phyloP scores from a whole-genome alignment of 2,797 vertebrate genomes.

The Loriculus beryllinus region DNA sequence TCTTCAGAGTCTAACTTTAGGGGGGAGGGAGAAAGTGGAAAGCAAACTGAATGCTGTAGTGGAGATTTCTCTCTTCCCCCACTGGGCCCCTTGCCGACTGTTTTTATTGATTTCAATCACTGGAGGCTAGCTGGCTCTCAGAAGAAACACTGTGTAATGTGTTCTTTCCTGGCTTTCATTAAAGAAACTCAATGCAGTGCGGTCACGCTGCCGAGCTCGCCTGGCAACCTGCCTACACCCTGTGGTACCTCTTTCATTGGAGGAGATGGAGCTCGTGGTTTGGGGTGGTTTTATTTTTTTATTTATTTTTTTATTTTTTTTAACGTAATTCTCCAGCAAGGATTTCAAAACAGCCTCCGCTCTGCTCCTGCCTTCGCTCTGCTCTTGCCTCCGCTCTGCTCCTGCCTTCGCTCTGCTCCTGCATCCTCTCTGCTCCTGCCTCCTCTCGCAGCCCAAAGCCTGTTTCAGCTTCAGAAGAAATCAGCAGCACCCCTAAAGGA shows the following conservation, averaged over 20 bases:
- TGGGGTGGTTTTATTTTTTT: background rate
- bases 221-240: slow-evolving; percentile 86
- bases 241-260: slow-evolving; percentile 77
- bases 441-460: background rate
- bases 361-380: background rate
- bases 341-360: slow-evolving; percentile 44
- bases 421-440: background rate
- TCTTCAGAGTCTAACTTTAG: slow-evolving; percentile 70
- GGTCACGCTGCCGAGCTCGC: slow-evolving; percentile 78
- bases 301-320: background rate
- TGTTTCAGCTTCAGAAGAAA: background rate
- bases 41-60: slow-evolving; percentile 60
- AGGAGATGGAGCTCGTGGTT: slow-evolving; percentile 46
- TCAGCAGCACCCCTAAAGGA: background rate
- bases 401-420: background rate
- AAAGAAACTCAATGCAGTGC: slow-evolving; percentile 84
- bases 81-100: slow-evolving; percentile 76
- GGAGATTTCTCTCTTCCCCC: slow-evolving; percentile 71
- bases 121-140: slow-evolving; percentile 73
- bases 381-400: too few relatives aligned
- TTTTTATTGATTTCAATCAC: slow-evolving; percentile 81
- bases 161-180: slow-evolving; percentile 88
- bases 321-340: background rate
- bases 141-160: slow-evolving; percentile 80
- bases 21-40: slow-evolving; percentile 68